Evolutionary conservation across 2,888 invertebrate genomes (phyloP), one percentile per base, ranked within the genome.

Genomic region (Galerucella nymphaeae): DNA sequence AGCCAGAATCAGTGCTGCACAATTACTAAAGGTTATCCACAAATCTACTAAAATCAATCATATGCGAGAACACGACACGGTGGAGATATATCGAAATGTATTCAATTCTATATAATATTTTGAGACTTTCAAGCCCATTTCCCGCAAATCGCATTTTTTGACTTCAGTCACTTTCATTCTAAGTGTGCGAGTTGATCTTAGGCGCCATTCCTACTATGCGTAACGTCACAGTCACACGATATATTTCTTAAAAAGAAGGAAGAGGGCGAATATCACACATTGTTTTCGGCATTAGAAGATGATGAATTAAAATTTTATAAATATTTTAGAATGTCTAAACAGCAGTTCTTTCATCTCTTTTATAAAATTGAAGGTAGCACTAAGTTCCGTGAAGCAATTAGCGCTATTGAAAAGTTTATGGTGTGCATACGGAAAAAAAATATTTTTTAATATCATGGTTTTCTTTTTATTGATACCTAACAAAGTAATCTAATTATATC

Each of bases 281-380:
- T 59, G 23, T 59, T 59, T 16, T 23, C 59, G 59, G 59, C 6
- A 59, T 59, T 59, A 23, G 59, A 59, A 59, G 16, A 59, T 59
- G 59, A 59, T 59, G 59, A 59, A 59, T 59, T 20, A 2, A 59
- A 20, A 20, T 59, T 59, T 59, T 59, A 20, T 59, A 14, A 59
- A 59, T 23, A 59, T 59, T 30, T 59, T 20, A 59, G 59, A 59
- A 23, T 59, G 23, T 59, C 59, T 9, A 20, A 59, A 59, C 59
- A 20, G 18, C 23, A 59, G 5, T 30, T 59, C 23, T 59, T 59
- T 13, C 9, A 16, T 59, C 18, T 59, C 9, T 59, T 59, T 30
- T 13, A 59, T 59, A 59, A 23, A 59, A 59, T 59, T 61, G 61
- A 61, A 61, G 30, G 61, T 61, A 61, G 13, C 23, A 61, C 61